A percentile compares a stretch with the other conserved stretches of the same genome.
phyloP scores from a whole-genome alignment of 2,113 vertebrate species.

The Balaeniceps rex region DNA sequence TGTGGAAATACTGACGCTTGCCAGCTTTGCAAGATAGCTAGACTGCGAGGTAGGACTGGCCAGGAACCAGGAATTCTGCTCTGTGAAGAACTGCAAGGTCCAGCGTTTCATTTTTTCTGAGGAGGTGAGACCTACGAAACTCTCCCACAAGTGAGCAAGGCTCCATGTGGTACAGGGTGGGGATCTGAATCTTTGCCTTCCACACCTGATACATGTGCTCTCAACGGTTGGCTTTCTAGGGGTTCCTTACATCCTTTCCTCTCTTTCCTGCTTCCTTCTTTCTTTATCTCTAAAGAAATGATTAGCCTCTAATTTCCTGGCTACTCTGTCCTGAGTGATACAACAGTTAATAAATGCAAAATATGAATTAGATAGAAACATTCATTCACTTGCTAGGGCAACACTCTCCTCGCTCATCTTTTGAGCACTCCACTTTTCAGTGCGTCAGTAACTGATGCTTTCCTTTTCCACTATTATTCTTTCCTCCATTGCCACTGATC shows the following conservation, averaged over 20 bases:
- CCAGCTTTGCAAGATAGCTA: background rate
- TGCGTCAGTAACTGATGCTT: background rate
- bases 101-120: background rate
- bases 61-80: background rate
- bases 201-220: background rate
- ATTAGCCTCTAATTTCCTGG: background rate
- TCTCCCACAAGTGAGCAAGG: background rate
- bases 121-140: background rate
- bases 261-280: background rate
- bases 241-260: background rate
- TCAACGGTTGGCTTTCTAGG: background rate
- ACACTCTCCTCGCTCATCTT: background rate
- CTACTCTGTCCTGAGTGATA: background rate
- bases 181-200: background rate
- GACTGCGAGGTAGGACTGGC: background rate
- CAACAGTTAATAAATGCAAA: background rate
- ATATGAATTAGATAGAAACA: background rate
- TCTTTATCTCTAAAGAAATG: background rate
- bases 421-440: background rate
- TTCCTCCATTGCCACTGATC: background rate
- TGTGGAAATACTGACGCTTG: background rate
- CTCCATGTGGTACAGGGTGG: background rate
- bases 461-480: background rate
- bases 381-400: background rate
- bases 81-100: background rate